Conservation (phyloP, 2,888 invertebrate species). For the Pimpla rufipes region DNA sequence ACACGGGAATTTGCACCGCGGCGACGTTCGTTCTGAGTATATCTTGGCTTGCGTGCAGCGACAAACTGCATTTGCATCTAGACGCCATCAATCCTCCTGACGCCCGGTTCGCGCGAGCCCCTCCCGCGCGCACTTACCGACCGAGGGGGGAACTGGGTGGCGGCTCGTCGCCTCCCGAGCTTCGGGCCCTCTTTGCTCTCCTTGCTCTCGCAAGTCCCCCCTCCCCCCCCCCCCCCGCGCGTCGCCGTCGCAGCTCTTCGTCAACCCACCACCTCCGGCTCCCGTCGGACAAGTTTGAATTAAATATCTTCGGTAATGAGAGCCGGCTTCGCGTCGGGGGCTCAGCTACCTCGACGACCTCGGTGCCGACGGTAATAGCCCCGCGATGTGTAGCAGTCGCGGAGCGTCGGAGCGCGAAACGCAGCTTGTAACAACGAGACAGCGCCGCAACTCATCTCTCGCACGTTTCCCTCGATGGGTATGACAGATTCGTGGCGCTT, state of each 20-base stretch:
- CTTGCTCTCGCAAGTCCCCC: conserved; percentile 13
- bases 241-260: conserved; percentile 49
- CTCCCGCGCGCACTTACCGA: conserved; percentile 38
- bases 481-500: not conserved
- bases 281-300: conserved; percentile 78
- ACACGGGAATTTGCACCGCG: too few relatives aligned
- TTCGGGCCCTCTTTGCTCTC: conserved; percentile 34
- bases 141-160: conserved; percentile 20
- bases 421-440: not conserved
- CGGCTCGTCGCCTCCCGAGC: conserved; percentile 24
- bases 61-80: conserved; percentile 85
- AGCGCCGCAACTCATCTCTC: not conserved
- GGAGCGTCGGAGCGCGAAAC: not conserved
- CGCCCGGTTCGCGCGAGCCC: conserved; percentile 79
- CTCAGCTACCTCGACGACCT: conserved; percentile 40
- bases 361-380: not conserved
- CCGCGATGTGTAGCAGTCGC: not conserved
- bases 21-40: conserved; percentile 20
- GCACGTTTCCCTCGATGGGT: not conserved
- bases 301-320: conserved; percentile 82
- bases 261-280: conserved; percentile 70
- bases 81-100: conserved; percentile 85
- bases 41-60: conserved; percentile 82
- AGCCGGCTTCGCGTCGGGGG: conserved; percentile 61
- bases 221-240: conserved; percentile 14